Conservation (phyloP, 2,113 vertebrate genomes). For the Tachuris rubrigastra region DNA sequence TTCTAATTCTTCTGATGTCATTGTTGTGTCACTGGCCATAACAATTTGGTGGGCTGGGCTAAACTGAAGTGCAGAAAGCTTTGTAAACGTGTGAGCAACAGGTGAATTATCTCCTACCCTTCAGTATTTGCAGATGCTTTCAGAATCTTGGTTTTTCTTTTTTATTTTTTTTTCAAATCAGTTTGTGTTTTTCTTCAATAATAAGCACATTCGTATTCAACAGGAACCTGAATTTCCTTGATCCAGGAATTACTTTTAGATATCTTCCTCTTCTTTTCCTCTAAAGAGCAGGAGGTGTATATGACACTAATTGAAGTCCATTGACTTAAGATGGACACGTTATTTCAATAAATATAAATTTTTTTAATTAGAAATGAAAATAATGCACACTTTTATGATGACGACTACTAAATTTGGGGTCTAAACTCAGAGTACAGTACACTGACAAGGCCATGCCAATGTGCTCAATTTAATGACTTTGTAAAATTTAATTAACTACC, state of each 20-base stretch:
- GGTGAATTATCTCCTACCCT: not conserved
- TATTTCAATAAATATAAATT: not conserved
- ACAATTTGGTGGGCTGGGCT: not conserved
- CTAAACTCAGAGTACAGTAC: not conserved
- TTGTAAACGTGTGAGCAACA: not conserved
- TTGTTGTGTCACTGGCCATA: not conserved
- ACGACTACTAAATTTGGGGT: not conserved
- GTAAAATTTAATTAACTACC: not conserved
- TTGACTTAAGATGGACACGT: not conserved
- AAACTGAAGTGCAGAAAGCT: not conserved
- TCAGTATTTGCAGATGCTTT: not conserved
- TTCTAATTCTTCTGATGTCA: not conserved
- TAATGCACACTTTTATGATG: not conserved
- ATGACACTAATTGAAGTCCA: not conserved
- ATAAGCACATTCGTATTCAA: not conserved
- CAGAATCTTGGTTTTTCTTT: not conserved
- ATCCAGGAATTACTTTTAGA: not conserved
- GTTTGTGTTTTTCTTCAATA: not conserved
- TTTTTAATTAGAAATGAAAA: not conserved
- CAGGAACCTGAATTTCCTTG: not conserved
- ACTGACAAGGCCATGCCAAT: not conserved
- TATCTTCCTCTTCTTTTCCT: not conserved
- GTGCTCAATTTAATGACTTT: not conserved
- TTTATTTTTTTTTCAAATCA: not conserved
- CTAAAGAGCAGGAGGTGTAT: not conserved